Conservation (phyloP, 2,797 vertebrate genomes). For the Sebastes variabilis region DNA sequence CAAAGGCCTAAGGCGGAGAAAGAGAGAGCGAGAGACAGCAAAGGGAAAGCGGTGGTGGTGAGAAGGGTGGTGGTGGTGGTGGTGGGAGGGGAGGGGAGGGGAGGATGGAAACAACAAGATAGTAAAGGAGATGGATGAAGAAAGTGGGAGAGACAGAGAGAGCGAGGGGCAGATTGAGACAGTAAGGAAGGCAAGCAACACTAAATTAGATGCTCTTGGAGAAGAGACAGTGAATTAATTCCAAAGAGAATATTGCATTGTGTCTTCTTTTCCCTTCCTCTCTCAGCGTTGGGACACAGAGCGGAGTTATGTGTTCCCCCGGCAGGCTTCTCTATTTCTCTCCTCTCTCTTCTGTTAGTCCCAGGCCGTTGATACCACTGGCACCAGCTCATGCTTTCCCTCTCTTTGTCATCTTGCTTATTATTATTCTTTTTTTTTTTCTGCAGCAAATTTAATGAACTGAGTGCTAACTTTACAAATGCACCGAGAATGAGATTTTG, state of each 20-base stretch:
- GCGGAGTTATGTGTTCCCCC: conserved; percentile 66
- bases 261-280: conserved; percentile 60
- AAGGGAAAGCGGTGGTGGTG: conserved; percentile 21
- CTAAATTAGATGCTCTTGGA: conserved; percentile 79
- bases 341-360: conserved; percentile 50
- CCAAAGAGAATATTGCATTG: conserved; percentile 82
- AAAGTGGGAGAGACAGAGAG: conserved; percentile 51
- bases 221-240: conserved; percentile 80
- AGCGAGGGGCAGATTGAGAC: conserved; percentile 55
- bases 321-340: conserved; percentile 63
- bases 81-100: not conserved
- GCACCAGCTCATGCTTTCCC: conserved; percentile 24
- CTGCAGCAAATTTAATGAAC: conserved; percentile 5
- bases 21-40: conserved; percentile 43
- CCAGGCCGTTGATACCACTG: conserved; percentile 50
- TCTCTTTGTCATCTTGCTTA: conserved; percentile 39
- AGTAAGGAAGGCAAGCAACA: conserved; percentile 67
- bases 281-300: conserved; percentile 59
- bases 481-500: conserved; percentile 12
- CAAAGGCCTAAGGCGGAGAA: conserved; percentile 70
- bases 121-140: conserved; percentile 68
- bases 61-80: not conserved
- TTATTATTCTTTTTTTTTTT: conserved; percentile 18
- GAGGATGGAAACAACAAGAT: conserved; percentile 37
- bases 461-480: conserved; percentile 24